phyloP scores from a whole-genome alignment of 2,113 vertebrate genomes.

The Puffinus mauretanicus region DNA sequence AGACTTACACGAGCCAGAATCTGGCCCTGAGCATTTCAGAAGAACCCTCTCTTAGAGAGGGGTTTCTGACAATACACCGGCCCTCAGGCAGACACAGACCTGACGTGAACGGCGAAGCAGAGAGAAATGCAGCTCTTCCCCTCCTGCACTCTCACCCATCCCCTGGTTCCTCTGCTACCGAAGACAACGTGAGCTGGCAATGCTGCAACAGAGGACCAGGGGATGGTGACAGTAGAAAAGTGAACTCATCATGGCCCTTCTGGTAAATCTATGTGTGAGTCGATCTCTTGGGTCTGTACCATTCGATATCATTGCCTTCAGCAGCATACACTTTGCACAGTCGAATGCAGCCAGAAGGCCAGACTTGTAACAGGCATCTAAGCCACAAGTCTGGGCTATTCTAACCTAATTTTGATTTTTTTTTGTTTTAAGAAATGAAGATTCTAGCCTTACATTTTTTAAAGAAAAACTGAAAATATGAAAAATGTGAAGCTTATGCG shows the following conservation, averaged over 20 bases:
- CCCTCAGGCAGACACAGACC: not conserved
- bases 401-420: not conserved
- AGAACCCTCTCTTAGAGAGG: not conserved
- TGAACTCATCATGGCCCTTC: not conserved
- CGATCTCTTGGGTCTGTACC: not conserved
- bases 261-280: not conserved
- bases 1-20: not conserved
- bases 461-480: not conserved
- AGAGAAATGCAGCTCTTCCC: not conserved
- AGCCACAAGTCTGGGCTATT: not conserved
- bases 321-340: not conserved
- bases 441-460: not conserved
- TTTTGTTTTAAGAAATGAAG: not conserved
- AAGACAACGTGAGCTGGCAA: not conserved
- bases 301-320: not conserved
- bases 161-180: rapidly evolving
- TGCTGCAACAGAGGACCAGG: not conserved
- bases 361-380: not conserved
- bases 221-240: not conserved
- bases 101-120: not conserved
- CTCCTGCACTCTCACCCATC: not conserved
- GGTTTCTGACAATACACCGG: not conserved
- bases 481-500: not conserved
- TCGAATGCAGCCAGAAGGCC: not conserved
- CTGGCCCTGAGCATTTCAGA: not conserved